Evolutionary conservation across 2,797 vertebrate species (phyloP).

Genomic region (Siniperca undulata): DNA sequence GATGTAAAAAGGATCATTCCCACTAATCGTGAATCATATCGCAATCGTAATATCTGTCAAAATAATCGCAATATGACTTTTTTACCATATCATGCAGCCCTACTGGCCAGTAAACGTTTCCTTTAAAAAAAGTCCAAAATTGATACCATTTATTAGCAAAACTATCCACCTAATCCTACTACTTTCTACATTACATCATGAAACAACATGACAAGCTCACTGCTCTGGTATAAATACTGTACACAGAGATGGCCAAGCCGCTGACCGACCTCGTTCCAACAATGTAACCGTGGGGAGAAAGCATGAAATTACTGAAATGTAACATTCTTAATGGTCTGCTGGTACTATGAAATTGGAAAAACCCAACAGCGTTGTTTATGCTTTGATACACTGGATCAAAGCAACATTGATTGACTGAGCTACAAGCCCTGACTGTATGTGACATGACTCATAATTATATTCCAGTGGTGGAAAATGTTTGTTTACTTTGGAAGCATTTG

Average conservation of each 20-base stretch:
- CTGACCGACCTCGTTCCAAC: background rate
- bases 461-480: constrained; percentile 10
- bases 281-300: background rate
- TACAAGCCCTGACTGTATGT: background rate
- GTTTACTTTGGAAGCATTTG: constrained; percentile 8
- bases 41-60: too few species aligned
- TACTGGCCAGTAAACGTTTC: background rate
- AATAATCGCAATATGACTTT: too few species aligned
- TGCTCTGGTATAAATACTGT: background rate
- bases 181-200: background rate
- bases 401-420: constrained; percentile 4
- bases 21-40: too few species aligned
- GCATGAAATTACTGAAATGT: constrained; percentile 21
- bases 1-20: too few species aligned
- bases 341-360: constrained; percentile 18
- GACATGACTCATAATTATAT: constrained; percentile 19
- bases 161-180: background rate
- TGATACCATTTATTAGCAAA: background rate
- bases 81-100: too few species aligned
- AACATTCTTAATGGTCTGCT: background rate
- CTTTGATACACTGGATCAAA: constrained; percentile 43
- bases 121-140: background rate
- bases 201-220: background rate
- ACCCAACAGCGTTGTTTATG: constrained; percentile 8
- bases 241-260: background rate